phyloP scores from a whole-genome alignment of 1,140 invertebrate species.

The Pseudoatta argentina region DNA sequence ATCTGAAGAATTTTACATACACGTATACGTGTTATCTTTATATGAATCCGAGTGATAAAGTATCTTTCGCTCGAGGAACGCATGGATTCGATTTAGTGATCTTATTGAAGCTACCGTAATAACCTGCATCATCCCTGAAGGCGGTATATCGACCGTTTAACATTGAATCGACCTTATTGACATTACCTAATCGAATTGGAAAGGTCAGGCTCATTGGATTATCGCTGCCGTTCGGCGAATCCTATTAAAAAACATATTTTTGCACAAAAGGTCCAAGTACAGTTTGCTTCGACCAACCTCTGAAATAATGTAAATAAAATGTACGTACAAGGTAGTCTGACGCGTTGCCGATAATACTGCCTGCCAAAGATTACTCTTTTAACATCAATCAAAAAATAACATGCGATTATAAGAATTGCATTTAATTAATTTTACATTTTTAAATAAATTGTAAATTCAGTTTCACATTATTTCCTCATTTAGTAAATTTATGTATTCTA shows the following conservation, averaged over 20 bases:
- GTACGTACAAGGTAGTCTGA: background rate
- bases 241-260: slow-evolving; percentile 70
- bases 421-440: background rate
- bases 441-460: background rate
- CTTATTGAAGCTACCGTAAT: slow-evolving; percentile 23
- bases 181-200: slow-evolving; percentile 81
- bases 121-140: slow-evolving; percentile 26
- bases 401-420: background rate
- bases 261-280: slow-evolving; percentile 59
- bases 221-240: slow-evolving; percentile 62
- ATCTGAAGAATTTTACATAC: background rate
- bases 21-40: background rate
- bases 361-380: slow-evolving; percentile 32
- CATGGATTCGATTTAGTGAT: background rate
- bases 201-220: slow-evolving; percentile 77
- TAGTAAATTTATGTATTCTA: background rate
- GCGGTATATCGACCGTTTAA: slow-evolving; percentile 73
- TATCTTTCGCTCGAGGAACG: background rate
- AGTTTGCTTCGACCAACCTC: background rate
- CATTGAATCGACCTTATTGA: slow-evolving; percentile 81
- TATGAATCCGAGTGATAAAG: background rate
- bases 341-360: background rate
- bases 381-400: slow-evolving; percentile 12
- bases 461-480: background rate
- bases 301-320: slow-evolving; percentile 47